phyloP scores from a whole-genome alignment of 2,888 invertebrate species.

The Diarsia mendica region DNA sequence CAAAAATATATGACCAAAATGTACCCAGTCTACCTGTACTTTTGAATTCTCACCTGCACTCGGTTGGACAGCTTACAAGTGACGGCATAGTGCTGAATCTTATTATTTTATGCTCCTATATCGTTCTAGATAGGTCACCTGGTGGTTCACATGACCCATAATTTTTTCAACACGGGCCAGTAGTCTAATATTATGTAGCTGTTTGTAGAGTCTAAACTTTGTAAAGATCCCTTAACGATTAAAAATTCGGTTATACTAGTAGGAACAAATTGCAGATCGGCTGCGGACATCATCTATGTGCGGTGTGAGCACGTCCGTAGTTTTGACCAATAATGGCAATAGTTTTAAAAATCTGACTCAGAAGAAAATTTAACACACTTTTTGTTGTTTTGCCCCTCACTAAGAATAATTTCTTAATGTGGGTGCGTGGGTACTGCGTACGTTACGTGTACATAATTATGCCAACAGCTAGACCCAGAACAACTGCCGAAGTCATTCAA shows the following conservation, averaged over 20 bases:
- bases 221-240: not conserved
- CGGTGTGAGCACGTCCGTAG: not conserved
- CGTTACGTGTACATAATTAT: not conserved
- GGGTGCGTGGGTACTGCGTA: too few relatives aligned
- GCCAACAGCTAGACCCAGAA: not conserved
- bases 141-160: too few relatives aligned
- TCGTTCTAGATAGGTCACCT: too few relatives aligned
- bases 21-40: too few relatives aligned
- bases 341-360: not conserved
- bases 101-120: too few relatives aligned
- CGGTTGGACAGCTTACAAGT: too few relatives aligned
- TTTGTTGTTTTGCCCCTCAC: not conserved
- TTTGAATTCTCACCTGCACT: too few relatives aligned
- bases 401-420: too few relatives aligned
- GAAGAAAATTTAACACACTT: not conserved
- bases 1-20: too few relatives aligned
- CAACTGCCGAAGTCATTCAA: not conserved
- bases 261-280: not conserved
- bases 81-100: too few relatives aligned
- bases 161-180: too few relatives aligned
- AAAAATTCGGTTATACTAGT: accelerated
- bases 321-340: not conserved
- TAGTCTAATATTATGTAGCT: not conserved
- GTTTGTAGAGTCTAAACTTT: not conserved
- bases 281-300: not conserved